Evolutionary conservation across 1,140 invertebrate species (phyloP), one percentile per base, ranked within the genome.

Genomic region (Cardiocondyla obscurior): DNA sequence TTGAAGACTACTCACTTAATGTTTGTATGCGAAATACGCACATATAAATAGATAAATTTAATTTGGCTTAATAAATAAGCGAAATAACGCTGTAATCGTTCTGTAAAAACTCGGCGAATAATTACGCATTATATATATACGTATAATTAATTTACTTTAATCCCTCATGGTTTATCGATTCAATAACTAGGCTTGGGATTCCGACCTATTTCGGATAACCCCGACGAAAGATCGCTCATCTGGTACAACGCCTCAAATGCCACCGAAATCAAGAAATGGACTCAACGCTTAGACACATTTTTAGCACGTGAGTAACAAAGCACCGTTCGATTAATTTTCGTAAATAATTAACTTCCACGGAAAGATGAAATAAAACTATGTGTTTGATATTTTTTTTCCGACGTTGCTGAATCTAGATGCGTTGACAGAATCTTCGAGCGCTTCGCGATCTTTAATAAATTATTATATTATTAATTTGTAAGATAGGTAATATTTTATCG

Each of bases 221-320:
- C 95, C 0, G 96, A 98, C 82, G 96, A 98, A 84, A 96, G 96
- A 55, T 98, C 98, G 0, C 94, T 99, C 0, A 97, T 99, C 88
- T 96, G 96, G 95, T 99, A 97, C 91, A 95, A 95, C 72, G 94
- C 95, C 3, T 95, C 95, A n/a, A 96, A 97, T 81, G 82, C 91
- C 16, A 96, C 95, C 0, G 95, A 97, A 73, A 94, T 96, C 28
- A 85, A 95, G 16, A 95, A 95, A 83, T 98, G 97, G 96, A 95
- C 95, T 3, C 88, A 95, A 0, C 94, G 96, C 60, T 92, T 98
- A 14, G 94, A 97, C 67, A 91, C 95, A 12, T 98, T 97, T 91
- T 92, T 98, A 19, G 92, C 95, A 83, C 95, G 97, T 98, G 93
- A 95, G 96, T 95, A 44, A 55, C 46, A 36, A 70, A 12, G 2